phyloP scores from a whole-genome alignment of 2,797 vertebrate species.

The Tapirus indicus region DNA sequence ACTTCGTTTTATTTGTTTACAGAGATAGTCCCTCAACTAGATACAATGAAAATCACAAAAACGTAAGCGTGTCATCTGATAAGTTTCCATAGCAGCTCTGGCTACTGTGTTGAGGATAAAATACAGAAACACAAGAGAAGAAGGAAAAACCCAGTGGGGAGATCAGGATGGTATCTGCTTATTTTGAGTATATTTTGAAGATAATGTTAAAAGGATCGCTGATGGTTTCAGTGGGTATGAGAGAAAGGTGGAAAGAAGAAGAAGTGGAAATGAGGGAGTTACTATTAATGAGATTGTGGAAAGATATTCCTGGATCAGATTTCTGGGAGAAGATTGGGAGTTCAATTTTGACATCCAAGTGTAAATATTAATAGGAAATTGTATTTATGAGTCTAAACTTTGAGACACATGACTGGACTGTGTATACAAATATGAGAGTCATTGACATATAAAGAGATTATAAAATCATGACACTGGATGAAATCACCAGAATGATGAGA shows the following conservation, averaged over 20 bases:
- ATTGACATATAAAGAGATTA: background rate
- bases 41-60: background rate
- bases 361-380: background rate
- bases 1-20: background rate
- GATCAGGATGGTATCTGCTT: background rate
- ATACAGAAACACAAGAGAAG: background rate
- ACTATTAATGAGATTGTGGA: background rate
- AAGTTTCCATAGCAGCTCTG: background rate
- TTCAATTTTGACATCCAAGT: background rate
- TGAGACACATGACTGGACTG: background rate
- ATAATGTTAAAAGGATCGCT: background rate
- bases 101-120: background rate
- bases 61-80: background rate
- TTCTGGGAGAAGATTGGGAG: background rate
- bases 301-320: too few relatives aligned
- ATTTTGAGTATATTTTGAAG: background rate
- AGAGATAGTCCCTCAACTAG: rapidly evolving
- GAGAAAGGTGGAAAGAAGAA: background rate
- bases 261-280: background rate
- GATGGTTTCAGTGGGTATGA: background rate
- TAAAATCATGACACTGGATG: background rate
- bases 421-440: background rate
- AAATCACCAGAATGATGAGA: background rate
- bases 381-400: background rate
- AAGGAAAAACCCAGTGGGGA: background rate